Conservation (phyloP, 2,797 vertebrate genomes). For the Cuculus canorus region DNA sequence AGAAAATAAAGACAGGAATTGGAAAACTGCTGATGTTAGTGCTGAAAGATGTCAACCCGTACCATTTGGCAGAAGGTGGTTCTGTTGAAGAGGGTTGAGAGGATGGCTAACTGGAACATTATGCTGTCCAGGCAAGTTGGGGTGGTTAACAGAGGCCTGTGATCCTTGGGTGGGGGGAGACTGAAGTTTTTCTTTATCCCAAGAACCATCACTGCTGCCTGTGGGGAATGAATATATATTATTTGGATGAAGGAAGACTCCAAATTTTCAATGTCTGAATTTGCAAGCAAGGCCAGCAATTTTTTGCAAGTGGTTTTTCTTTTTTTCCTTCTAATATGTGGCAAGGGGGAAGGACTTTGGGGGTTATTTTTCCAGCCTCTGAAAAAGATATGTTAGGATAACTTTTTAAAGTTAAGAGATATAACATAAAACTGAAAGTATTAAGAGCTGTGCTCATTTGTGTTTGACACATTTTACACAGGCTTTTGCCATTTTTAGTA, state of each 20-base stretch:
- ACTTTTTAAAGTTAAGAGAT: neutral
- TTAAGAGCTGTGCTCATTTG: neutral
- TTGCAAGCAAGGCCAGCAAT: conserved; percentile 57
- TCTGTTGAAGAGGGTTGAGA: conserved; percentile 79
- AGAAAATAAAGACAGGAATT: conserved; percentile 26
- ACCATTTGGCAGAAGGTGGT: conserved; percentile 80
- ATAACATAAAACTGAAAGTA: neutral
- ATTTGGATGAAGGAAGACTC: conserved; percentile 69
- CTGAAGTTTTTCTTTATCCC: conserved; percentile 79
- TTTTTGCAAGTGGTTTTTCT: neutral
- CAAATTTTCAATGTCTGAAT: conserved; percentile 57
- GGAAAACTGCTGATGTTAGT: conserved; percentile 56
- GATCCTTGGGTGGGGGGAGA: conserved; percentile 74
- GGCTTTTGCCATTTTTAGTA: neutral
- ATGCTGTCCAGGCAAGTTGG: conserved; percentile 73
- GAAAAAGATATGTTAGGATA: neutral
- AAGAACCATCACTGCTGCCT: conserved; percentile 82
- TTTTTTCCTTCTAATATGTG: neutral
- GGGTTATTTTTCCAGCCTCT: neutral
- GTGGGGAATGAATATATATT: conserved; percentile 80
- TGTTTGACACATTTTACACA: neutral
- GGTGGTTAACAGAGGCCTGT: conserved; percentile 75
- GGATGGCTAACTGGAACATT: conserved; percentile 78
- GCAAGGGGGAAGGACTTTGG: neutral
- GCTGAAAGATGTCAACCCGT: conserved; percentile 73